Evolutionary conservation across 2,113 vertebrate species (phyloP), one percentile per base, ranked within the genome.

Genomic region (Orientallactaga bullata): DNA sequence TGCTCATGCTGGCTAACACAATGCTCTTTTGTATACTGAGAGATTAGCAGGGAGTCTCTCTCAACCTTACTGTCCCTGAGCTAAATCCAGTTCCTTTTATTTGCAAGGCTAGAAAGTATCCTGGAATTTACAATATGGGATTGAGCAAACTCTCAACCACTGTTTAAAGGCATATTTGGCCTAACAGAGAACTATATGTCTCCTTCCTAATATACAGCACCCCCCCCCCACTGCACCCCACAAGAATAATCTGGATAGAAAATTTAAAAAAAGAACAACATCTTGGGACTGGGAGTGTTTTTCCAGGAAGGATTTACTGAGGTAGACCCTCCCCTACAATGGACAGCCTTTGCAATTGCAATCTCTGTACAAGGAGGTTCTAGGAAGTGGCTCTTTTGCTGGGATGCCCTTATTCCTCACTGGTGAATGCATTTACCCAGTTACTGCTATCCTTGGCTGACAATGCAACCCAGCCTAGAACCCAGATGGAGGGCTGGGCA

Each of bases 111-210:
- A 26, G 65, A 85, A 93, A 88, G 55, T 88, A 88, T 39, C 37
- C 39, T 71, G 35, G 74, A 94, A 91, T 91, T 95, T 96, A 95
- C n/a, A 93, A 77, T 76, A 79, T 1, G 10, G 47, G 85, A 47
- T 3, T 89, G 39, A 94, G 79, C 30, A 94, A 93, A 91, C 30
- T 73, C 17, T 26, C 51, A 81, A 68, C 5, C 32, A 35, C 37
- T 91, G 58, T 95, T 21, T 51, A 85, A 94, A 76, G 60, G 37
- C 85, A 42, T 66, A 71, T 65, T 82, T 93, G 39, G 18, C 30
- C 16, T 88, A 78, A 71, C 10, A 88, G 55, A 47, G 23, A 89
- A 58, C 12, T 15, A 69, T 4, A 9, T 5, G 24, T 24, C 5
- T 35, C n/a, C 74, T 66, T 88, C 30, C 21, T 69, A 80, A 37